Conservation (phyloP, 1,140 invertebrate genomes). For the Ridgeia piscesae region DNA sequence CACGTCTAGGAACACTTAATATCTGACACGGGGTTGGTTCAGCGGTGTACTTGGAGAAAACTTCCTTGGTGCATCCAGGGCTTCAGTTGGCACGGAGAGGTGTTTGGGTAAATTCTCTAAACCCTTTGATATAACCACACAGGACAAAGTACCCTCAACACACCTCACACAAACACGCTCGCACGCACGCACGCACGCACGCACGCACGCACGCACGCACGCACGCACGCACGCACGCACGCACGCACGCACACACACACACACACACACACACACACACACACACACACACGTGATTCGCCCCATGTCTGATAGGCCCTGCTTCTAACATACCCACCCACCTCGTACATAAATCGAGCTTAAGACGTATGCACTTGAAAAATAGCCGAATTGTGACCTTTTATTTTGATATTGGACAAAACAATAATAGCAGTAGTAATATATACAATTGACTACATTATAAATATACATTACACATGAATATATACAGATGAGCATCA, state of each 20-base stretch:
- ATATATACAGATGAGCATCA: conserved; percentile 1
- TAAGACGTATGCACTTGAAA: conserved; percentile 5
- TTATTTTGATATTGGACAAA: conserved; percentile 1
- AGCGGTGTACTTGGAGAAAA: neutral
- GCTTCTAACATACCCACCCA: neutral
- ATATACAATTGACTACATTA: conserved; percentile 6
- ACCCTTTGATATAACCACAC: neutral
- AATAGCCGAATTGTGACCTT: conserved; percentile 5
- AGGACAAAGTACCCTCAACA: too few relatives aligned
- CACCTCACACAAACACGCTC: too few relatives aligned
- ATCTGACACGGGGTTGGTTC: too few relatives aligned
- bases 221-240: too few relatives aligned
- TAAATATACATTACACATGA: neutral
- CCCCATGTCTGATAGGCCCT: neutral
- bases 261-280: too few relatives aligned
- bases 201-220: too few relatives aligned
- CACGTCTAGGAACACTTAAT: too few relatives aligned
- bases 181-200: too few relatives aligned
- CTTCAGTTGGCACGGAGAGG: neutral
- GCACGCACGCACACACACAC: too few relatives aligned
- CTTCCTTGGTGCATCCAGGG: neutral
- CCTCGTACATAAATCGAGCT: neutral
- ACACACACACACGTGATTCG: too few relatives aligned
- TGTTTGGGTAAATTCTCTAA: neutral
- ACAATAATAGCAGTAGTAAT: conserved; percentile 1